These are phyloP conservation scores for Coregonus clupeaformis DNA, from an alignment of 2,113 vertebrate species.

Conservation along the genomic window DNA sequence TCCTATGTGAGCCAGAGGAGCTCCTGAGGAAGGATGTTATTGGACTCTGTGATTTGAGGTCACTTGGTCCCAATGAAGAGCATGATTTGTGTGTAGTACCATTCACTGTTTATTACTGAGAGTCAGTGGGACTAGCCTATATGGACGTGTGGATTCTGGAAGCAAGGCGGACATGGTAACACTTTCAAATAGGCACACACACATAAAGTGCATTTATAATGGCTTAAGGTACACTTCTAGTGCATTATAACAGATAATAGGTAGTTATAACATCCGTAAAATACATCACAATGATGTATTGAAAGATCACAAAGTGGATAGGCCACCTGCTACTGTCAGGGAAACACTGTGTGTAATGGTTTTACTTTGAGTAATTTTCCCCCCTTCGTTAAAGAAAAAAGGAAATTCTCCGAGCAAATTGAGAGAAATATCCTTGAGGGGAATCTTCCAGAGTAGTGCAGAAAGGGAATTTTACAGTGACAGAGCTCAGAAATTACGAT, in stretches of 20 bases:
- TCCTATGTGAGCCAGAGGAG: constrained; percentile 10
- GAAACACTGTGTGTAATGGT: background rate
- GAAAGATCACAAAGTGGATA: constrained; percentile 4
- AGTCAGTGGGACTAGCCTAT: background rate
- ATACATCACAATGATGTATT: too few species aligned
- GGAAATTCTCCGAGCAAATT: constrained; percentile 8
- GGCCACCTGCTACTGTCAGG: background rate
- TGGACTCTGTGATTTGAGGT: constrained; percentile 26
- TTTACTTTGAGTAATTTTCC: too few species aligned
- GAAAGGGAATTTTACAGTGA: constrained; percentile 46
- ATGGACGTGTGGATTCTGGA: background rate
- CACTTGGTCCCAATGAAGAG: constrained; percentile 26
- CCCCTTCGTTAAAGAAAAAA: constrained; percentile 16
- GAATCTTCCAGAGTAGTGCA: constrained; percentile 19
- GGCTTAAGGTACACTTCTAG: too few species aligned
- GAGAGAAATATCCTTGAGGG: constrained; percentile 22
- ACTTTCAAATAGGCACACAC: too few species aligned
- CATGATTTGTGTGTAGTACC: constrained; percentile 16
- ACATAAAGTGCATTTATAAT: too few species aligned
- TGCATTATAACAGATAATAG: too few species aligned
- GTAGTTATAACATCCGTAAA: too few species aligned
- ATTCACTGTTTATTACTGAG: constrained; percentile 27
- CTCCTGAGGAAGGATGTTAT: constrained; percentile 28
- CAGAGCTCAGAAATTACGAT: constrained; percentile 46
- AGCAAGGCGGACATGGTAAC: too few species aligned